phyloP scores from a whole-genome alignment of 2,113 vertebrate species.

The Lamprotornis superbus region DNA sequence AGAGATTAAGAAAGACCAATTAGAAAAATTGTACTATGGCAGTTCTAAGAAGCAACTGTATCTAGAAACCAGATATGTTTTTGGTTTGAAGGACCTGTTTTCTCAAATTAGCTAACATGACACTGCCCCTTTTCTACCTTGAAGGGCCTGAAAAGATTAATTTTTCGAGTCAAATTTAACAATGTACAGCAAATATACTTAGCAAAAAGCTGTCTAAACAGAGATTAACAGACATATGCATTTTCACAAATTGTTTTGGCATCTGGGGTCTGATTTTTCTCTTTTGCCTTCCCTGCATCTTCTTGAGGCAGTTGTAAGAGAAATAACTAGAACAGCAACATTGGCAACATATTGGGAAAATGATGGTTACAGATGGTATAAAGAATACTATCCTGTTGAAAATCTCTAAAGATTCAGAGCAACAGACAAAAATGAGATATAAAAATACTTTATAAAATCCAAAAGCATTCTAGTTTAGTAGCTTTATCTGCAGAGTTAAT shows the following conservation, averaged over 20 bases:
- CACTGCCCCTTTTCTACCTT: background rate
- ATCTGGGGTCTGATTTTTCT: background rate
- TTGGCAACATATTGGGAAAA: background rate
- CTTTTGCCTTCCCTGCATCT: background rate
- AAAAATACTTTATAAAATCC: background rate
- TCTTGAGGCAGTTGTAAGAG: background rate
- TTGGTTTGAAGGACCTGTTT: background rate
- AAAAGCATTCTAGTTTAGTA: background rate
- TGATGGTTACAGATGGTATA: slow-evolving; percentile 10
- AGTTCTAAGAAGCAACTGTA: background rate
- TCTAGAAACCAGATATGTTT: background rate
- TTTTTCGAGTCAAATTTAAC: background rate
- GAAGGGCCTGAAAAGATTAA: background rate
- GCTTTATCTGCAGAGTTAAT: background rate
- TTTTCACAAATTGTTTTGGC: background rate
- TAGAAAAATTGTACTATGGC: background rate
- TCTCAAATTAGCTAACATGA: background rate
- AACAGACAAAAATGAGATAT: background rate
- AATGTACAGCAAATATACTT: background rate
- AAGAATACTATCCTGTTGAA: background rate
- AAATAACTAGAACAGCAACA: background rate
- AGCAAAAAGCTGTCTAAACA: background rate
- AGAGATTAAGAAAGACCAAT: background rate
- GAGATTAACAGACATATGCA: background rate
- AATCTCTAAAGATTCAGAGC: background rate